Base-by-base conservation (phyloP, 2,797 vertebrate genomes). In the Thunnus albacares region DNA sequence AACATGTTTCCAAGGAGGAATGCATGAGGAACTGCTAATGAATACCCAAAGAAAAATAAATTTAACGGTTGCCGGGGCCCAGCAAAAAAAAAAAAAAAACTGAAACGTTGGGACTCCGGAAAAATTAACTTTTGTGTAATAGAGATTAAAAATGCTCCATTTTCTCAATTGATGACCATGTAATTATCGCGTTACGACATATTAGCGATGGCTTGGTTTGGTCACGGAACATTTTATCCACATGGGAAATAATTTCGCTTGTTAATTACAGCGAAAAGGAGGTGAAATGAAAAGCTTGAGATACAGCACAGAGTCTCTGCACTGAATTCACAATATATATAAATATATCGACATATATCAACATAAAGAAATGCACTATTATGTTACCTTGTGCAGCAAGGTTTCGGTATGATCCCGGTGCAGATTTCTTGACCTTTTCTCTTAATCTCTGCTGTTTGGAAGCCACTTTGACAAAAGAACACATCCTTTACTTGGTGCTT, bases 141-240 rank as follows among this genome's bases (percentile, higher is more conserved):
- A 87, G 75, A 91, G 83, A 93, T 86, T 72, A 87, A 90, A 89
- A 89, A 81, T 70, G 82, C 80, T 74, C 80, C 61, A 85, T 89
- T 91, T 87, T 87, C 83, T 67, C 86, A 82, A 82, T 73, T 88
- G 88, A 91, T 83, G 81, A 76, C 81, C 85, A 71, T 83, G 84
- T 91, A 87, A 91, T 92, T 85, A 89, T 83, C 71, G 60, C 65
- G 84, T 87, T 80, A 85, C 72, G 33, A 76, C 20, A 61, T 74
- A 79, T 89, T 89, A 89, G 81, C 30, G 10, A 74, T 57, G 88
- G 75, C 88, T 84, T 10, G 30, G 52, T 85, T 82, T 63, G 82
- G 84, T 89, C 87, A 89, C 75, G 74, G 81, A 83, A 83, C 85
- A 82, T 89, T 87, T 92, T 64, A 33, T 77, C 84, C 79, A 60